These are phyloP conservation scores for Napeogenes inachia DNA, from an alignment of 2,888 invertebrate genomes.

Conservation along the genomic window DNA sequence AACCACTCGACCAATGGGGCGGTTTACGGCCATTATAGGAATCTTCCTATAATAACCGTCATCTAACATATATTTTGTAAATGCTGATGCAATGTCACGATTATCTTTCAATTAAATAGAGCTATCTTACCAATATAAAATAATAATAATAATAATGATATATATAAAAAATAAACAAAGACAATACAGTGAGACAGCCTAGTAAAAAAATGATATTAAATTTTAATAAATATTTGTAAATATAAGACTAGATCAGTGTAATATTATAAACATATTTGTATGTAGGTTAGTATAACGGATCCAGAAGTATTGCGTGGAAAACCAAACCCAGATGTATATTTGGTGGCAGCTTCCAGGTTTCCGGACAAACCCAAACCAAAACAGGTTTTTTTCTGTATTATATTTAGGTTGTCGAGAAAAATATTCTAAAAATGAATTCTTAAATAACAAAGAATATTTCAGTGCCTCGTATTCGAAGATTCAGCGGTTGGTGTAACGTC, in stretches of 20 bases:
- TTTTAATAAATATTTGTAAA: no score
- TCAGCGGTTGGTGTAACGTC: conserved; percentile 88
- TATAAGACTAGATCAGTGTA: not conserved
- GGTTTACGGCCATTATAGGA: no score
- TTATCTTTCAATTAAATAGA: no score
- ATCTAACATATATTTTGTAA: no score
- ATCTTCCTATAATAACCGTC: no score
- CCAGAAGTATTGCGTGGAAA: conserved; percentile 88
- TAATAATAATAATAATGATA: no score
- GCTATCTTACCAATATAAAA: no score
- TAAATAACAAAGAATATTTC: conserved; percentile 37
- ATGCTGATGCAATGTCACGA: no score
- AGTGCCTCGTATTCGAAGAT: conserved; percentile 93
- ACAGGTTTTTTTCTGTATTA: conserved; percentile 40
- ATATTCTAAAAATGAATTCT: not conserved
- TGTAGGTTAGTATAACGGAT: conserved; percentile 77
- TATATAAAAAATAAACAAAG: no score
- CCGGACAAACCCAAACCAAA: conserved; percentile 76
- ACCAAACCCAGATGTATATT: conserved; percentile 90
- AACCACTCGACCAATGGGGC: no score
- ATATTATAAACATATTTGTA: not conserved
- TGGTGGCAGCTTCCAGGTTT: conserved; percentile 84
- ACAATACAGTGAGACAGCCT: no score
- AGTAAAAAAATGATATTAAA: no score
- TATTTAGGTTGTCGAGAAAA: not conserved